These are phyloP conservation scores for Hanleya hanleyi DNA, from an alignment of 2,888 invertebrate genomes.

Conservation along the genomic window DNA sequence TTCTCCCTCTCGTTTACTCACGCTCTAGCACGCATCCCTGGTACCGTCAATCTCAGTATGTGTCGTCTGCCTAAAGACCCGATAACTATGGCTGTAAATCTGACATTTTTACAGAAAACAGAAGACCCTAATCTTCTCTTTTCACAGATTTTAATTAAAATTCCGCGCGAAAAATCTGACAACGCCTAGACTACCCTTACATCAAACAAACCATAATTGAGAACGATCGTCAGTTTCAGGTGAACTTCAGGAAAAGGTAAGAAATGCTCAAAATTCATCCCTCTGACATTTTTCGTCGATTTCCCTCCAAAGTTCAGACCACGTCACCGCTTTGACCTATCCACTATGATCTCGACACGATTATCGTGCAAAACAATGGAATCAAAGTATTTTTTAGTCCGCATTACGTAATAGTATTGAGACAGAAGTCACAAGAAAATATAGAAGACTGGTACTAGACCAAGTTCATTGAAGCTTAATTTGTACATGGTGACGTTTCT, in stretches of 20 bases:
- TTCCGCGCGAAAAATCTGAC: background rate
- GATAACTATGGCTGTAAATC: too few species aligned
- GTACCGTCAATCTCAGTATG: background rate
- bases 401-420: too few species aligned
- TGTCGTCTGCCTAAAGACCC: too few species aligned
- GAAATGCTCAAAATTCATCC: background rate
- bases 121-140: background rate
- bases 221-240: background rate
- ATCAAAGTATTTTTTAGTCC: too few species aligned
- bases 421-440: too few species aligned
- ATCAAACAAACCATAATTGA: constrained; percentile 1
- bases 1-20: background rate
- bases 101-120: constrained; percentile 1
- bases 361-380: too few species aligned
- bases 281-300: background rate
- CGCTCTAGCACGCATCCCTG: constrained; percentile 3
- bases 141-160: constrained; percentile 9
- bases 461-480: too few species aligned
- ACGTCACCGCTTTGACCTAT: too few species aligned
- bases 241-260: background rate
- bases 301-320: background rate
- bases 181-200: background rate
- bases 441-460: too few species aligned
- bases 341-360: too few species aligned
- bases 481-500: too few species aligned